Evolutionary conservation across 2,113 vertebrate species (phyloP).

Genomic region (Probosciger aterrimus): DNA sequence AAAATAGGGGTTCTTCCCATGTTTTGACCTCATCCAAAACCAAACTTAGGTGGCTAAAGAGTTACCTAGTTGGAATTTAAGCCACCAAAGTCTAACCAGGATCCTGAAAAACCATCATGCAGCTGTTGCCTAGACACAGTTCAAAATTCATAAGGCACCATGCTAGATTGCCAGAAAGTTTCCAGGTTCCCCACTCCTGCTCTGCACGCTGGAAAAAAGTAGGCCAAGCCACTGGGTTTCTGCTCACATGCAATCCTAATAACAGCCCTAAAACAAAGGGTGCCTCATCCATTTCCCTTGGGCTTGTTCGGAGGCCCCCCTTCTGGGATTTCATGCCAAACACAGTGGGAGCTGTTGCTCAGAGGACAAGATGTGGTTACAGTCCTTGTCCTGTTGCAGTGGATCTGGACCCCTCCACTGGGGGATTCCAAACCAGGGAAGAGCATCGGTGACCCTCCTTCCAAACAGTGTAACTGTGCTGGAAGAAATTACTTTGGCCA

Average conservation of each 20-base stretch:
- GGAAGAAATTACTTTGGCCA: not conserved
- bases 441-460: not conserved
- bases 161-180: not conserved
- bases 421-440: not conserved
- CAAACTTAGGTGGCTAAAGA: not conserved
- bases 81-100: not conserved
- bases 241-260: not conserved
- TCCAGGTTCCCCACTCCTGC: not conserved
- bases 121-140: not conserved
- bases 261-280: not conserved
- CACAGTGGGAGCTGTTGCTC: not conserved
- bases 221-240: not conserved
- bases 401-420: not conserved
- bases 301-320: not conserved
- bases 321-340: not conserved
- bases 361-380: not conserved
- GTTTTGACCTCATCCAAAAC: not conserved
- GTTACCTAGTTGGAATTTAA: not conserved
- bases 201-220: not conserved
- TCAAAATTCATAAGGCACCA: not conserved
- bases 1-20: not conserved
- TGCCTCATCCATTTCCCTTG: not conserved
- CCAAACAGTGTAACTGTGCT: not conserved
- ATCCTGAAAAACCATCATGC: not conserved
- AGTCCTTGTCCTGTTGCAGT: not conserved